Base-by-base conservation (phyloP, 2,888 invertebrate genomes). In the Heliconius aoede region DNA sequence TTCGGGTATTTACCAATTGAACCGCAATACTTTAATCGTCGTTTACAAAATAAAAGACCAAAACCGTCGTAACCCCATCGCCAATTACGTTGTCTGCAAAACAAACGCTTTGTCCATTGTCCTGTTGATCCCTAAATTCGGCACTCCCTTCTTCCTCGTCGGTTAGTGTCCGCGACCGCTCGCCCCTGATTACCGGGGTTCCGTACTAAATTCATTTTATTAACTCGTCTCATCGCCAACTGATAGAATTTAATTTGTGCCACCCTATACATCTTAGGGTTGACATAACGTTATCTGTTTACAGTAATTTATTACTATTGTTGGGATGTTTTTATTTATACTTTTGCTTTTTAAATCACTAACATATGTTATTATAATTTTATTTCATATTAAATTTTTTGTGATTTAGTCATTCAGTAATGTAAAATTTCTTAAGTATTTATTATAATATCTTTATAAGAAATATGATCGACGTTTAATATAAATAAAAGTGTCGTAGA, bases 191-290 rank as follows among this genome's bases (percentile, higher is more conserved):
- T 91, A 88, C 86, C 84, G 86, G 86, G 91, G 89, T 86, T 87
- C 89, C 86, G 88, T 85, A 86, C 87, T 88, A 87, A 91, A 92
- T 92, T 93, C 89, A 89, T 92, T 94, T 91, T 93, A 94, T 93
- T 93, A 94, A 94, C 91, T 93, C 91, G 89, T 92, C 93, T 93
- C 94, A 93, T 93, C 89, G 91, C 90, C 87, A 87, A 84, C 90
- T 91, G 91, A 93, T 92, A 93, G 90, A 94, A 94, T 94, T 81
- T 81, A 81, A 81, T 81, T 81, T 81, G 77, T 72, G 79, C 77
- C 80, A 76, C 80, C 81, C 80, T 78, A 79, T 76, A 68, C 9
- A 65, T 74, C 30, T 58, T 72, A 83, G 82, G 83, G 82, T 61
- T 81, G 81, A 13, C 77, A 64, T 11, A 62, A 69, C 26, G 15